Evolutionary conservation across 2,113 vertebrate genomes (phyloP).

Genomic region (Nannospalax galili): DNA sequence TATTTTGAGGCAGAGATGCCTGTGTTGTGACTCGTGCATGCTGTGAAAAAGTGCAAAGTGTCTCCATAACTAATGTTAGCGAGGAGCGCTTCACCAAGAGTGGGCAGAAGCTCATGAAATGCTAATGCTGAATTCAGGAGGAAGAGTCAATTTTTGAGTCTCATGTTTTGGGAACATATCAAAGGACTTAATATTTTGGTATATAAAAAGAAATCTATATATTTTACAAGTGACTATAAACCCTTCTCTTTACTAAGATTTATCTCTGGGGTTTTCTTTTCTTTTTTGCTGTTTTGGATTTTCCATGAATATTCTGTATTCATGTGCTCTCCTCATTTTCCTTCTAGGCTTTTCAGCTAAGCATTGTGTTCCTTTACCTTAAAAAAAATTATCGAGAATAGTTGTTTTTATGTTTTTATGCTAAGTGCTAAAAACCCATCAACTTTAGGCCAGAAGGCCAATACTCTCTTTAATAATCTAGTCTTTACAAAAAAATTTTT

Average conservation of each 20-base stretch:
- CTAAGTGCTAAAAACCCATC: not conserved
- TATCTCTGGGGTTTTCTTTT: conserved; percentile 23
- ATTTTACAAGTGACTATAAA: conserved; percentile 46
- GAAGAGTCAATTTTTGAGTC: conserved; percentile 72
- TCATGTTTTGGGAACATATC: conserved; percentile 65
- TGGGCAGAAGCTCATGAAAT: conserved; percentile 79
- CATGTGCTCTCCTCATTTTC: not conserved
- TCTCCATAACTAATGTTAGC: conserved; percentile 66
- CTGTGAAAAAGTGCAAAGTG: conserved; percentile 71
- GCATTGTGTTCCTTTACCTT: not conserved
- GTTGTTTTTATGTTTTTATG: not conserved
- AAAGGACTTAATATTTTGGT: conserved; percentile 68
- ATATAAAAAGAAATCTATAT: conserved; percentile 40
- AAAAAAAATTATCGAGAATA: not conserved
- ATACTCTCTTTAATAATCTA: not conserved
- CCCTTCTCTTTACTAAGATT: not conserved
- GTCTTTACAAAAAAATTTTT: conserved; percentile 24
- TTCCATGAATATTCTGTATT: conserved; percentile 20
- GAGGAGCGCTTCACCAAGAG: conserved; percentile 46
- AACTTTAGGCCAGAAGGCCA: conserved; percentile 19
- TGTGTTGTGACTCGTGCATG: conserved; percentile 75
- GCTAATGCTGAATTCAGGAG: conserved; percentile 69
- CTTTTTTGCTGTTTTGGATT: not conserved
- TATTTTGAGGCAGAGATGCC: conserved; percentile 72
- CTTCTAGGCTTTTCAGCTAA: conserved; percentile 25